Conservation (phyloP, 2,797 vertebrate species). For the Hydrolagus colliei region DNA sequence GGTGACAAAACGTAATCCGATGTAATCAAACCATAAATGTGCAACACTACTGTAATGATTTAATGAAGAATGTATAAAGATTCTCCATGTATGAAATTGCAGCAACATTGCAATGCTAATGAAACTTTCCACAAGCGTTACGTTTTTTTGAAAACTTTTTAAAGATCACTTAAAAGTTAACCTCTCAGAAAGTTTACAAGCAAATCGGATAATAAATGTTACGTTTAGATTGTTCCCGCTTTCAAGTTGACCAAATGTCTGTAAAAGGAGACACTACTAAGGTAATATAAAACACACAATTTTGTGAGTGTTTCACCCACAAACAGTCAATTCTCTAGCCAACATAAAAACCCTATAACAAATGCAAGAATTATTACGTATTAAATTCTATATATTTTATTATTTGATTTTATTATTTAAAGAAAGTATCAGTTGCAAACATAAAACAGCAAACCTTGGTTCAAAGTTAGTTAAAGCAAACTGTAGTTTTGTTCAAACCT, state of each 20-base stretch:
- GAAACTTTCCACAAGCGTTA: neutral
- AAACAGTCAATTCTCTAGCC: too few species aligned
- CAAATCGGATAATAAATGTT: conserved; percentile 5
- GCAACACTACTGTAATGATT: conserved; percentile 20
- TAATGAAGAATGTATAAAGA: conserved; percentile 23
- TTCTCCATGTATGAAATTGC: neutral
- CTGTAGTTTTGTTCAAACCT: neutral
- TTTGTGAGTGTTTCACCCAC: too few species aligned
- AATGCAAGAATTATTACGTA: too few species aligned
- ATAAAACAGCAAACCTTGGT: neutral
- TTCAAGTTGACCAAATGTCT: conserved; percentile 10
- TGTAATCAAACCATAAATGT: neutral
- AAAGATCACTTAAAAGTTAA: neutral
- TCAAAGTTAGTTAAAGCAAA: conserved; percentile 8
- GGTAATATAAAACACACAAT: neutral
- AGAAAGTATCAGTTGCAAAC: neutral
- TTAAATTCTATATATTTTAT: too few species aligned
- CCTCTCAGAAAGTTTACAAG: neutral
- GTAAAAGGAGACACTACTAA: neutral
- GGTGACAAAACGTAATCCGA: neutral
- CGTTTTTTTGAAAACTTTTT: neutral
- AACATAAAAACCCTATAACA: too few species aligned
- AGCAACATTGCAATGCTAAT: neutral
- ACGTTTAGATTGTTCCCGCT: conserved; percentile 9
- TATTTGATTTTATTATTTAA: conserved; percentile 3